Evolutionary conservation across 2,797 vertebrate genomes (phyloP).

Genomic region (Acipenser transmontanus): DNA sequence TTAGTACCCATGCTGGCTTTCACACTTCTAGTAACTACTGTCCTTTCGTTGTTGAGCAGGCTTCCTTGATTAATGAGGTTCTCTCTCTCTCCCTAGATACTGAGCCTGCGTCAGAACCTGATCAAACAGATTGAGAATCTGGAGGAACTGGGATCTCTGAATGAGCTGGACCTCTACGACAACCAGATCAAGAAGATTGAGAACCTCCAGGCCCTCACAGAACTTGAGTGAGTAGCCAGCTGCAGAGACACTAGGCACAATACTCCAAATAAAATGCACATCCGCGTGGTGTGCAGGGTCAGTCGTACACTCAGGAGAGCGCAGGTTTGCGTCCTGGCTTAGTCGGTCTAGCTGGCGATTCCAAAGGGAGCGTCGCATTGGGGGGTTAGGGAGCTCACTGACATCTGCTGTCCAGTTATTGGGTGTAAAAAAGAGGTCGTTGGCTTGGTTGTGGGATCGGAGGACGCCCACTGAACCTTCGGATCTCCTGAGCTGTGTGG

Average conservation of each 20-base stretch:
- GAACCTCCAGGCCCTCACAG: conserved; percentile 77
- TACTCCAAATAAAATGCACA: not conserved
- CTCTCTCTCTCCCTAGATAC: conserved; percentile 61
- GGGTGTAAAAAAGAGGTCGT: not conserved
- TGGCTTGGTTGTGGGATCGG: no score
- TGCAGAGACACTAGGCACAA: not conserved
- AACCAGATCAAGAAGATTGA: conserved; percentile 93
- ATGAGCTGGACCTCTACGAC: conserved; percentile 87
- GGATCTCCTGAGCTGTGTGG: no score
- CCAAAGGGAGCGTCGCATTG: not conserved
- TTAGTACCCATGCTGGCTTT: not conserved
- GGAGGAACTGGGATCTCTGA: conserved; percentile 71
- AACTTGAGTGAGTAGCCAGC: conserved; percentile 70
- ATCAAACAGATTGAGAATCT: conserved; percentile 94
- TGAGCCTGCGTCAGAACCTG: conserved; percentile 92
- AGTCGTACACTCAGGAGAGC: conserved; percentile 53
- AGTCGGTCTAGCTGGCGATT: conserved; percentile 44
- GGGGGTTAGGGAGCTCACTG: not conserved
- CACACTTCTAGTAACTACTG: not conserved
- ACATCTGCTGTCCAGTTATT: not conserved
- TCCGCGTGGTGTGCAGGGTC: conserved; percentile 42
- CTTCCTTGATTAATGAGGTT: not conserved
- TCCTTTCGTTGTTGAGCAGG: not conserved
- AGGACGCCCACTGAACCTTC: no score
- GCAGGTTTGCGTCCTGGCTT: no score